Evolutionary conservation across 2,113 vertebrate genomes (phyloP).

Genomic region (Gopherus flavomarginatus): DNA sequence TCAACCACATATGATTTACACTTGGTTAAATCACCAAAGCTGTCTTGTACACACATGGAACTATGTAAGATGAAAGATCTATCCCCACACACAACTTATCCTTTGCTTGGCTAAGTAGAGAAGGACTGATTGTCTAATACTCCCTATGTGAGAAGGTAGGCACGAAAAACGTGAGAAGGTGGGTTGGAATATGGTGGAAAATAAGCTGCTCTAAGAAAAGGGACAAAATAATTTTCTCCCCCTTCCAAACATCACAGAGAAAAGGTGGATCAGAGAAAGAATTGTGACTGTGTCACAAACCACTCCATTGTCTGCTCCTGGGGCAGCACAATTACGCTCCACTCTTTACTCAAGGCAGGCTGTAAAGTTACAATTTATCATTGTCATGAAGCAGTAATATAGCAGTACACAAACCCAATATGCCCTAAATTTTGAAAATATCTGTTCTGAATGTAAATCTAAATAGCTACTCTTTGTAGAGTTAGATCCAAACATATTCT

Average conservation of each 20-base stretch:
- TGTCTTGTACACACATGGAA: background rate
- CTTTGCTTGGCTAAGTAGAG: background rate
- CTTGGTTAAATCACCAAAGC: background rate
- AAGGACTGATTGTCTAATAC: background rate
- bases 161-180: background rate
- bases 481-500: constrained; percentile 14
- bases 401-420: constrained; percentile 24
- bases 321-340: background rate
- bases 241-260: background rate
- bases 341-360: background rate
- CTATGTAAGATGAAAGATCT: fast-evolving
- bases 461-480: constrained; percentile 52
- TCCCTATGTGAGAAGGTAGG: background rate
- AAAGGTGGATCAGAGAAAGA: background rate
- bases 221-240: background rate
- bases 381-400: constrained; percentile 26
- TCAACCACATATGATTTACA: background rate
- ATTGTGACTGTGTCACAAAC: background rate
- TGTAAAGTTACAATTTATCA: constrained; percentile 6
- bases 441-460: constrained; percentile 55
- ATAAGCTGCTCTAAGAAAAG: background rate
- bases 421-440: constrained; percentile 46
- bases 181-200: background rate
- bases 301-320: background rate
- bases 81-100: background rate